A percentile compares a stretch with the other conserved stretches of the same genome.
Conservation (phyloP, 2,797 vertebrate species). For the Danio choprae region DNA sequence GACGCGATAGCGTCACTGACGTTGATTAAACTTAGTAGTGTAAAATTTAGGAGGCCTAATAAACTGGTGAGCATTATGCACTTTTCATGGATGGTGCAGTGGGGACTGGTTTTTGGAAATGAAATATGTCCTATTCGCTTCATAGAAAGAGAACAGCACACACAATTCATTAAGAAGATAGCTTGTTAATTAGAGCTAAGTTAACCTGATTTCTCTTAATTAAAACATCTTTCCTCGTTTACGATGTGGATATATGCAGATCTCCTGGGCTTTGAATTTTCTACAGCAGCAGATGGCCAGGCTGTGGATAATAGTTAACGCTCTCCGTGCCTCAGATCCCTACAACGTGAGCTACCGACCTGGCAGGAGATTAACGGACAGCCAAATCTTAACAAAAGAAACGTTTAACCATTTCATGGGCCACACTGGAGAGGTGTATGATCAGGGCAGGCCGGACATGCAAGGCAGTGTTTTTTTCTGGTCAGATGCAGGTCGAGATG, state of each 20-base stretch:
- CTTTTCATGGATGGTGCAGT: conserved; percentile 65
- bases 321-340: conserved; percentile 86
- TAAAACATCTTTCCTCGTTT: conserved; percentile 93
- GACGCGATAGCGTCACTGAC: conserved; percentile 5
- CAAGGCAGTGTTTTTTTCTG: background rate
- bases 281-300: conserved; percentile 95
- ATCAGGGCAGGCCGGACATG: conserved; percentile 14
- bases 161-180: conserved; percentile 89
- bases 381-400: conserved; percentile 82
- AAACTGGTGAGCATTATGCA: conserved; percentile 18
- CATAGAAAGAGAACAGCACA: conserved; percentile 85
- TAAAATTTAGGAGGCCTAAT: conserved; percentile 44
- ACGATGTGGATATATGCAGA: conserved; percentile 92
- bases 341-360: conserved; percentile 87
- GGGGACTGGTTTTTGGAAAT: conserved; percentile 85
- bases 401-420: conserved; percentile 82
- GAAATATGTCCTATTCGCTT: conserved; percentile 87
- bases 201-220: conserved; percentile 94
- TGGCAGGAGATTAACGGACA: conserved; percentile 90
- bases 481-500: conserved; percentile 22
- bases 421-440: conserved; percentile 51
- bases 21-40: conserved; percentile 41
- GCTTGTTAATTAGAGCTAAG: conserved; percentile 91
- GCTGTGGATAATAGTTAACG: conserved; percentile 93
- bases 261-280: conserved; percentile 92